A percentile compares a stretch with the other conserved stretches of the same genome.
phyloP scores from a whole-genome alignment of 1,140 invertebrate genomes.

The Hylyphantes graminicola region DNA sequence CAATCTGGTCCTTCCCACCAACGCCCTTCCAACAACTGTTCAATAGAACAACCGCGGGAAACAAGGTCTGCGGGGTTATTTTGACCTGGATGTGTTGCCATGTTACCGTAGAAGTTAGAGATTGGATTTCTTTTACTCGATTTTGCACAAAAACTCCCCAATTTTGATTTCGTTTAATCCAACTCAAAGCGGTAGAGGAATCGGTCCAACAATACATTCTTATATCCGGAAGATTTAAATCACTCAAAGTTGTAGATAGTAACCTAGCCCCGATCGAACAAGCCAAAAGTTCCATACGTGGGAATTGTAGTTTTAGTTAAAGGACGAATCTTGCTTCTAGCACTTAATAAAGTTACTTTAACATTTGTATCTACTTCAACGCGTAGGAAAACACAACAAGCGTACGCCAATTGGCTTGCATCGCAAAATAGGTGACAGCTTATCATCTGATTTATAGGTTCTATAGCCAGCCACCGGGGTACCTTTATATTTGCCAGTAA shows the following conservation, averaged over 20 bases:
- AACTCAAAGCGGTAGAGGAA: neutral
- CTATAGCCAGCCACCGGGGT: neutral
- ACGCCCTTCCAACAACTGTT: neutral
- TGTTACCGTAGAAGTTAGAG: neutral
- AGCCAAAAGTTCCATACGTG: neutral
- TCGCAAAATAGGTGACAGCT: neutral
- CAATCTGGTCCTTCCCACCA: slow-evolving; percentile 3
- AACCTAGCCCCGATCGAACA: neutral
- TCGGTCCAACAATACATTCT: neutral
- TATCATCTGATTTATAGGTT: neutral
- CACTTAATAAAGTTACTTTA: neutral
- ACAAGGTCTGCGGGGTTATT: neutral
- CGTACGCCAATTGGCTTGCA: slow-evolving; percentile 1
- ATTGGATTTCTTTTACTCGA: slow-evolving; percentile 1
- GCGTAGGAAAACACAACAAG: neutral
- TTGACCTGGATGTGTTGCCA: neutral
- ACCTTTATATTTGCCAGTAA: neutral
- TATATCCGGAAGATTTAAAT: neutral
- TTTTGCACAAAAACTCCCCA: slow-evolving; percentile 19
- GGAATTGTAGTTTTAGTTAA: neutral
- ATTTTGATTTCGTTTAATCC: neutral
- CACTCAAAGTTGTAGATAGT: neutral
- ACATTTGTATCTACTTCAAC: neutral
- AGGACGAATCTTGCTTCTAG: neutral
- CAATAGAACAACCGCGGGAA: neutral